Conservation (phyloP, 2,888 invertebrate species). For the Petrophora chlorosata region DNA sequence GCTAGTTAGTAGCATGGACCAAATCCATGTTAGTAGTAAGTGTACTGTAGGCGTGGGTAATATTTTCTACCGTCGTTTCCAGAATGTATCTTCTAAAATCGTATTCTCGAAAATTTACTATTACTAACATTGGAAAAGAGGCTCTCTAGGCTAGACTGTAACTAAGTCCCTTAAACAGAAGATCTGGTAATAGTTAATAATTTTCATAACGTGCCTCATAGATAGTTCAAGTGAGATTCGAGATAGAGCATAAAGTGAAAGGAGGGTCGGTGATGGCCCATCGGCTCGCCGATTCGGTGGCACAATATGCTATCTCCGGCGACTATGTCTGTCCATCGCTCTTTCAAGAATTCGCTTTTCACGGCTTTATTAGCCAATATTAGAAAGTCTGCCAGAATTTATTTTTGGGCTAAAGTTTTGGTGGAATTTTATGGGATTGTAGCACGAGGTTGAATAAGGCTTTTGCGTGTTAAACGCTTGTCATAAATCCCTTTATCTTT, state of each 20-base stretch:
- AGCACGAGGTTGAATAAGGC: not conserved
- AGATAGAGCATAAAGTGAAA: conserved; percentile 40
- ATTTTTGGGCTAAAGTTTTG: conserved; percentile 27
- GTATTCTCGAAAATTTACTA: too few species aligned
- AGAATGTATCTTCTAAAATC: too few species aligned
- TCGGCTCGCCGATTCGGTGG: conserved; percentile 36
- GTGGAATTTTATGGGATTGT: conserved; percentile 2
- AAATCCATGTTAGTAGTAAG: too few species aligned
- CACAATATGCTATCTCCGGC: conserved; percentile 39
- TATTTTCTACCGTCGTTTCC: too few species aligned
- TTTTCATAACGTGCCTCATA: conserved; percentile 32
- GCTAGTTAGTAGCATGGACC: too few species aligned
- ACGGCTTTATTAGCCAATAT: conserved; percentile 5
- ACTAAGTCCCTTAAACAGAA: conserved; percentile 1
- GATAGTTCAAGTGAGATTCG: conserved; percentile 35
- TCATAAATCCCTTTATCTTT: not conserved
- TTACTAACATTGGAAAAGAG: too few species aligned
- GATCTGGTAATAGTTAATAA: conserved; percentile 27
- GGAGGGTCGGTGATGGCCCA: conserved; percentile 39
- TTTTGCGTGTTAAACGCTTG: not conserved
- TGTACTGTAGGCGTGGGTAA: too few species aligned
- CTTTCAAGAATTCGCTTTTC: conserved; percentile 25
- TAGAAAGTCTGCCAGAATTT: conserved; percentile 8
- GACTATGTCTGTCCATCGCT: conserved; percentile 35
- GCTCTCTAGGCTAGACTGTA: not conserved